Percentiles rank a stretch among this genome's conserved stretches.
phyloP scores from a whole-genome alignment of 2,113 vertebrate species.

The Cnemophilus loriae region DNA sequence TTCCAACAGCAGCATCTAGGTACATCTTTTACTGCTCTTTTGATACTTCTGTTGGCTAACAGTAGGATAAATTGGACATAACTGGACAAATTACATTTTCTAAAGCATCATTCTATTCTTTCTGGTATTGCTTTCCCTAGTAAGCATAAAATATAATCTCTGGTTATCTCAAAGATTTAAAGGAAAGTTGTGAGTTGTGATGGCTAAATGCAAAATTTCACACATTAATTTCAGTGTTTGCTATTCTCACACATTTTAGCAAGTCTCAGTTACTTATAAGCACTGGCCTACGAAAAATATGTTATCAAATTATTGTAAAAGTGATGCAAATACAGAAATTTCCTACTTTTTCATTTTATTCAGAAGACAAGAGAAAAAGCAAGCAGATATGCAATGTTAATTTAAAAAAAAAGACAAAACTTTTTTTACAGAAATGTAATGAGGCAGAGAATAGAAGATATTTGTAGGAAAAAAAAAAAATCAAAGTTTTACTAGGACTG shows the following conservation, averaged over 20 bases:
- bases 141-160: not conserved
- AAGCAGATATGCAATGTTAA: not conserved
- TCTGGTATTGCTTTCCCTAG: not conserved
- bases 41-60: not conserved
- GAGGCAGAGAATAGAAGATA: not conserved
- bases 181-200: not conserved
- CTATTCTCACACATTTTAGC: not conserved
- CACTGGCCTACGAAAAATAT: not conserved
- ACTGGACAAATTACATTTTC: not conserved
- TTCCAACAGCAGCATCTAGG: not conserved
- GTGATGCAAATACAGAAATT: not conserved
- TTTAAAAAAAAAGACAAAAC: accelerated
- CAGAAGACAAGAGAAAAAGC: not conserved
- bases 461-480: not conserved
- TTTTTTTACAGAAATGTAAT: not conserved
- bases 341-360: not conserved
- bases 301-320: not conserved
- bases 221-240: not conserved
- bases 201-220: not conserved
- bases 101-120: not conserved
- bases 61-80: not conserved
- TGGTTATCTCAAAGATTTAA: not conserved
- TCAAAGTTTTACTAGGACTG: not conserved
- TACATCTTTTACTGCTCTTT: not conserved
- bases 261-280: not conserved